Percentiles rank a stretch among this genome's conserved stretches.
These are phyloP conservation scores for Pogona vitticeps DNA, from an alignment of 2,113 vertebrate genomes.

Conservation along the genomic window DNA sequence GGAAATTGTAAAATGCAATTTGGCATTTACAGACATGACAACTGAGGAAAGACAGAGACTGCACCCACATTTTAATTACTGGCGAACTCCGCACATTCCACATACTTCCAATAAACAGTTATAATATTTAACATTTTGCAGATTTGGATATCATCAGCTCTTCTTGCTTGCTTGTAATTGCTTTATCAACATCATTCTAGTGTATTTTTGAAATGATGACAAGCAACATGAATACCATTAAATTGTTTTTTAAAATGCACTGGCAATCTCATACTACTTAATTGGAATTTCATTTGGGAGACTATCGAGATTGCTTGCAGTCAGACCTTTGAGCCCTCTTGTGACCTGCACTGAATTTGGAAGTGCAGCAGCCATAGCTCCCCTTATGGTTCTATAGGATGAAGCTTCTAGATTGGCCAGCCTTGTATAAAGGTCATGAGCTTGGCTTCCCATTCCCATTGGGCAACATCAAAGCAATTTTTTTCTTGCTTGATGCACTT, in stretches of 20 bases:
- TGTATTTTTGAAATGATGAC: slow-evolving; percentile 23
- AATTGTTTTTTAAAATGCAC: not conserved
- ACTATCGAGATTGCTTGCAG: not conserved
- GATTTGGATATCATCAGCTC: slow-evolving; percentile 12
- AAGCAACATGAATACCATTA: slow-evolving; percentile 4
- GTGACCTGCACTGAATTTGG: not conserved
- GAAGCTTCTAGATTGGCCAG: not conserved
- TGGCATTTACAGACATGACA: slow-evolving; percentile 11
- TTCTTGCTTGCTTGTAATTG: slow-evolving; percentile 2
- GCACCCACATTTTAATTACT: slow-evolving; percentile 9
- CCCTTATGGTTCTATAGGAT: not conserved
- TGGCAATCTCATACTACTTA: not conserved
- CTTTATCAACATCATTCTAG: slow-evolving; percentile 15
- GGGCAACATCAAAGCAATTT: not conserved
- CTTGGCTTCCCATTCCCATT: not conserved
- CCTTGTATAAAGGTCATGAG: not conserved
- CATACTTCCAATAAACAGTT: not conserved
- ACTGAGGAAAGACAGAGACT: not conserved
- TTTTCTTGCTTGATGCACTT: not conserved
- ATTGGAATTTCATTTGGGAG: not conserved
- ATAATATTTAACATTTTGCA: slow-evolving; percentile 1
- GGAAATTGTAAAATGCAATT: not conserved
- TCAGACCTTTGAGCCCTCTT: not conserved
- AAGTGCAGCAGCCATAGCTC: not conserved
- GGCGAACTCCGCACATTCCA: slow-evolving; percentile 6